Evolutionary conservation across 2,888 invertebrate genomes (phyloP), one percentile per base, ranked within the genome.

Genomic region (Lagria hirta): DNA sequence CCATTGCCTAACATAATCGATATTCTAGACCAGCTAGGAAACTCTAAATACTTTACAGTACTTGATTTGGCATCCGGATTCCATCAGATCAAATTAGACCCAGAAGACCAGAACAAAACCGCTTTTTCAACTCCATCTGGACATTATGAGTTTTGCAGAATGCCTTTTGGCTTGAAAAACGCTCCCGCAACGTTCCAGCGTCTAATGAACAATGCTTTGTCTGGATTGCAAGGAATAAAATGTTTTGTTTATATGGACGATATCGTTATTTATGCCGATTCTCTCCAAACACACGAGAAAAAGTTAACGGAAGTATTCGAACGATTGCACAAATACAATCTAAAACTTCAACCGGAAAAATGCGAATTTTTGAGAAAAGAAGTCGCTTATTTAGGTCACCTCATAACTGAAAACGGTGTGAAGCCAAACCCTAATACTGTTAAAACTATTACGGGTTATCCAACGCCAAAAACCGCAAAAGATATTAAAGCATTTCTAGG

Each of bases 21-120:
- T 4, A 54, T 60, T 7, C 32, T 64, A 13, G 57, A 63, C 17
- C 51, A 55, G 36, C 21, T 61, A 11, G 61, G 62, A 3, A 33
- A 53, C 22, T 48, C 48, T 26, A 29, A 52, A 6, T 62, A 55
- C 32, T 64, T 66, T 35, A 52, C 57, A 0, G 54, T 49, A 0
- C 26, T 64, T 1, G 62, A 66, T 30, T 30, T 62, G 4, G 55
- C 60, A 2, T 50, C 50, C 14, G 65, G 61, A 2, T 65, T 57
- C 20, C 55, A 56, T 27, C 61, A 65, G 33, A 59, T 64, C 6
- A 4, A 18, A 18, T 6, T 18, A 6, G 18, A 18, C 4, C 4
- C 18, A 4, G 7, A 4, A 6, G 18, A 18, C 6, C 5, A 6
- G 7, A 6, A 4, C 18, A 18, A 18, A 18, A 18, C 18, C 4